Evolutionary conservation across 2,113 vertebrate genomes (phyloP).

Genomic region (Vidua chalybeata): DNA sequence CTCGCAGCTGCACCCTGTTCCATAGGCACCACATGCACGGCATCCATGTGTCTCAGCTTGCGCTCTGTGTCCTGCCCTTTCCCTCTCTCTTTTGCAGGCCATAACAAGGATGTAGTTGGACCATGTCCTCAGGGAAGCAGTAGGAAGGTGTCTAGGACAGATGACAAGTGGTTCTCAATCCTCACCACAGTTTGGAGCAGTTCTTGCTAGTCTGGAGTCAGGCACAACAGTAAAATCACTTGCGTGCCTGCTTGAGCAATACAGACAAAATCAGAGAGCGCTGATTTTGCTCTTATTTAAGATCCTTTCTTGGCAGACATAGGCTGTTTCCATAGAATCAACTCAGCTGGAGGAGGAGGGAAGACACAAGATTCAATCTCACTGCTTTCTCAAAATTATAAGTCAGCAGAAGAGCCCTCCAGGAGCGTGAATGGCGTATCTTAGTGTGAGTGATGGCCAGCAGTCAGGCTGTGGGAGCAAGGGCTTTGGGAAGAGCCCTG

Average conservation of each 20-base stretch:
- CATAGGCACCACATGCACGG: accelerated
- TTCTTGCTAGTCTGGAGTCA: background rate
- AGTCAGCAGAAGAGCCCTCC: background rate
- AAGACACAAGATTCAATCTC: background rate
- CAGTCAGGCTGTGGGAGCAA: background rate
- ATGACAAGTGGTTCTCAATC: background rate
- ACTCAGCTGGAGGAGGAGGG: background rate
- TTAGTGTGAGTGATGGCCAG: background rate
- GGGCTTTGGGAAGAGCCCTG: background rate
- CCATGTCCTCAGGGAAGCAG: background rate
- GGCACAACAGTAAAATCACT: background rate
- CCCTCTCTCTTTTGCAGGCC: background rate
- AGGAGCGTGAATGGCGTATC: background rate
- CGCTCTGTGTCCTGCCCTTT: background rate
- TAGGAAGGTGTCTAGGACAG: background rate
- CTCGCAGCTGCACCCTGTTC: background rate
- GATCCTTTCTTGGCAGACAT: background rate
- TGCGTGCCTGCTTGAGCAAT: background rate
- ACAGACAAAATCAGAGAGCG: background rate
- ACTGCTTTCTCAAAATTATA: background rate
- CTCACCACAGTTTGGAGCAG: accelerated
- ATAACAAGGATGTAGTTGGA: accelerated
- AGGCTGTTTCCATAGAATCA: background rate
- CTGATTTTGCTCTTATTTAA: background rate
- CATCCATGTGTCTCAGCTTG: background rate